These are phyloP conservation scores for Pelvicachromis taeniatus DNA, from an alignment of 2,113 vertebrate species.

Conservation along the genomic window DNA sequence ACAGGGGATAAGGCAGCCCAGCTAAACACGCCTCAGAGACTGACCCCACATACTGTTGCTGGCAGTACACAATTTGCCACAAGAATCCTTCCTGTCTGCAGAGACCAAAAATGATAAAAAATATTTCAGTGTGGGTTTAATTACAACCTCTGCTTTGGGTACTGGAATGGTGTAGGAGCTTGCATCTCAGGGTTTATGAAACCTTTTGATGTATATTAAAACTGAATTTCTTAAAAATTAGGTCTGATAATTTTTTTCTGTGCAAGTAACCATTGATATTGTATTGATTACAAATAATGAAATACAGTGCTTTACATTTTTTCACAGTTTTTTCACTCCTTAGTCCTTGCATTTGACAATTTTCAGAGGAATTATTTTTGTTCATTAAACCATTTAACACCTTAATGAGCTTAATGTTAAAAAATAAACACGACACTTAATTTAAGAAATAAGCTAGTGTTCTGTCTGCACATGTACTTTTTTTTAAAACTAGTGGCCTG, in stretches of 20 bases:
- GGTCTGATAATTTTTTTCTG: background rate
- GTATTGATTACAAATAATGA: background rate
- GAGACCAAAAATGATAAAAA: slow-evolving; percentile 12
- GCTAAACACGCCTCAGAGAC: slow-evolving; percentile 52
- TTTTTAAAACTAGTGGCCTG: background rate
- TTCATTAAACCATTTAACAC: background rate
- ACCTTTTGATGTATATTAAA: background rate
- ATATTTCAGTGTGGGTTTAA: slow-evolving; percentile 32
- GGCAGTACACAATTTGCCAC: slow-evolving; percentile 23
- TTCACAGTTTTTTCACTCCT: background rate
- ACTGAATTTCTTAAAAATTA: background rate
- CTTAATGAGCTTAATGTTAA: background rate
- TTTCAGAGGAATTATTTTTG: background rate
- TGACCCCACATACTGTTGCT: slow-evolving; percentile 42
- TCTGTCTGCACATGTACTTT: background rate
- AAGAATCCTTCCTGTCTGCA: slow-evolving; percentile 11
- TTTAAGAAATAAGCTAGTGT: background rate
- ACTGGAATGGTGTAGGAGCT: background rate
- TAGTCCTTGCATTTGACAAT: background rate
- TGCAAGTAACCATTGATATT: background rate
- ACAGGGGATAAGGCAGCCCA: slow-evolving; percentile 46
- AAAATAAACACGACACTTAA: background rate
- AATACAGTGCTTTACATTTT: background rate
- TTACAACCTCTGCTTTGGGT: slow-evolving; percentile 14
- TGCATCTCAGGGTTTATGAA: background rate